Percentiles rank a stretch among this genome's conserved stretches.
phyloP scores from a whole-genome alignment of 2,797 vertebrate genomes.

The Mustela erminea region DNA sequence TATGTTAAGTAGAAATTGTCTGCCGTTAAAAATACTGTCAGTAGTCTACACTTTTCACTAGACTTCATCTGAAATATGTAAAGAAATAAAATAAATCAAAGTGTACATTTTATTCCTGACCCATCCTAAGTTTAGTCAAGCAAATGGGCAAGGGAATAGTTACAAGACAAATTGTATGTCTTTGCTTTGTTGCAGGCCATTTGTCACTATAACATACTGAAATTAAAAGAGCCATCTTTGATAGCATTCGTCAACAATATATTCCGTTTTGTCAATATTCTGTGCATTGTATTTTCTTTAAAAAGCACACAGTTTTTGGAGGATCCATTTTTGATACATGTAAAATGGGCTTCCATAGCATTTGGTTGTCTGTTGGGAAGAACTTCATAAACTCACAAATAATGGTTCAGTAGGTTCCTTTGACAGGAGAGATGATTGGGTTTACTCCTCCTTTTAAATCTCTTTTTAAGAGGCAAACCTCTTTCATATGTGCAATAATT shows the following conservation, averaged over 20 bases:
- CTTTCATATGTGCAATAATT: background rate
- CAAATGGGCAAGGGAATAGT: conserved; percentile 4
- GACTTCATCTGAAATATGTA: conserved; percentile 37
- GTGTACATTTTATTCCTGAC: conserved; percentile 16
- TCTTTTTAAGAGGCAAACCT: background rate
- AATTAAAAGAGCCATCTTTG: conserved; percentile 63
- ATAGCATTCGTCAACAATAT: conserved; percentile 42
- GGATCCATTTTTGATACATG: background rate
- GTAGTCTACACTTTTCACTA: background rate
- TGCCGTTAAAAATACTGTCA: background rate
- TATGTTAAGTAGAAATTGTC: background rate
- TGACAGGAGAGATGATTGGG: background rate
- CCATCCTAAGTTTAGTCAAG: conserved; percentile 6
- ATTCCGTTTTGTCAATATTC: conserved; percentile 14
- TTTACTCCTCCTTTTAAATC: background rate
- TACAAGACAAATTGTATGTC: conserved; percentile 46
- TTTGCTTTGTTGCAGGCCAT: conserved; percentile 65
- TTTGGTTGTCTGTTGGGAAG: background rate
- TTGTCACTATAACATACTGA: conserved; percentile 63
- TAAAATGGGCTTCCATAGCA: background rate
- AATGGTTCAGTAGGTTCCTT: background rate
- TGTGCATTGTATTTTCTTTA: background rate
- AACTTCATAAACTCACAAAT: conserved; percentile 32
- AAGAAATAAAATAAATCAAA: conserved; percentile 61
- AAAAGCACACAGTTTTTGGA: background rate